phyloP scores from a whole-genome alignment of 23 tunicate species.

The Diplosoma virens region DNA sequence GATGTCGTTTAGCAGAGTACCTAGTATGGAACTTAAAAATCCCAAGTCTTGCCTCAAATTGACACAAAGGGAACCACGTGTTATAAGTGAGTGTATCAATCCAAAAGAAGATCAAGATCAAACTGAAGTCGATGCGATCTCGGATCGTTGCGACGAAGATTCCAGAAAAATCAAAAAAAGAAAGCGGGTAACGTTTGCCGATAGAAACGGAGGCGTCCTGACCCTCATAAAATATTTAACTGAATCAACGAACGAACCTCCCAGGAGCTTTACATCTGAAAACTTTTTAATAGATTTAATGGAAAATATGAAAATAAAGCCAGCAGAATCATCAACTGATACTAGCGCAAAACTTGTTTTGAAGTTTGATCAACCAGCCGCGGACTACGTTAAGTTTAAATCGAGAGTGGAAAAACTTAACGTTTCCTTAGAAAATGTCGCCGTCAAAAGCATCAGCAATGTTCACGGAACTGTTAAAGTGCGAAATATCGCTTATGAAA shows the following conservation, averaged over 20 bases:
- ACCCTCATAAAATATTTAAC: conserved; percentile 66
- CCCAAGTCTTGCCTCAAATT: conserved; percentile 31
- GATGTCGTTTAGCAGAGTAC: not conserved
- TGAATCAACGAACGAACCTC: conserved; percentile 74
- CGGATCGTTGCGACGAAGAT: too few species aligned
- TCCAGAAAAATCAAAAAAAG: conserved; percentile 12
- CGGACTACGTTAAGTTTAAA: conserved; percentile 69
- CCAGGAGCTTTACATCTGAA: conserved; percentile 34
- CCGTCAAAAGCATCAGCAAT: conserved; percentile 19
- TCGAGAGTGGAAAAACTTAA: conserved; percentile 33
- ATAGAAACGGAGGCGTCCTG: conserved; percentile 59
- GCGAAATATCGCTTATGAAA: conserved; percentile 77
- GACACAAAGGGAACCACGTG: too few species aligned
- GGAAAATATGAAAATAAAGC: conserved; percentile 28
- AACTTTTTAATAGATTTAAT: conserved; percentile 25
- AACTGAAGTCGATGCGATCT: not conserved
- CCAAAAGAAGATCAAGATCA: not conserved
- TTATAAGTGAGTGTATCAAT: conserved; percentile 3
- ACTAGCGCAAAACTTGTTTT: conserved; percentile 22
- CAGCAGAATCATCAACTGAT: not conserved
- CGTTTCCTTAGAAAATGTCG: conserved; percentile 69
- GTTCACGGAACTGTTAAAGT: conserved; percentile 66
- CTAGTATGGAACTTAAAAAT: not conserved
- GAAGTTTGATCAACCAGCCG: conserved; percentile 69
- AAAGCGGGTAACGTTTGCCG: conserved; percentile 85